phyloP scores from a whole-genome alignment of 2,888 invertebrate species.

The Hydrotaea diabolus region DNA sequence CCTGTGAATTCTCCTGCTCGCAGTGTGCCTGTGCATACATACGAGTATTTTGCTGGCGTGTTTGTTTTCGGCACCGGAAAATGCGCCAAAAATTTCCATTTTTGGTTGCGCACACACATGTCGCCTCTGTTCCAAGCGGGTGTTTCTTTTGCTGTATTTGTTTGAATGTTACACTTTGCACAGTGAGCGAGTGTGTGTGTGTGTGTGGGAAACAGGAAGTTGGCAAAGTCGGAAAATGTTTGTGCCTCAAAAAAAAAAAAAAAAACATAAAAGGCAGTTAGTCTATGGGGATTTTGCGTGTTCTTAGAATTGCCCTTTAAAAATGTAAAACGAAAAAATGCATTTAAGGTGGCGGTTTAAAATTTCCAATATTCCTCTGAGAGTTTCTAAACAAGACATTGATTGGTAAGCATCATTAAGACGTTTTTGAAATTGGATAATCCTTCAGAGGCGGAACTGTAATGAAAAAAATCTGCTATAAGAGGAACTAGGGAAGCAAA shows the following conservation, averaged over 20 bases:
- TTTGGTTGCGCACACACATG: slow-evolving; percentile 14
- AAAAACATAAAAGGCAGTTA: too few species aligned
- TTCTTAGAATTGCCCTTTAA: slow-evolving; percentile 4
- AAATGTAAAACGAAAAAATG: background rate
- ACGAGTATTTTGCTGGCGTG: background rate
- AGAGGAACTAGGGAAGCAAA: too few species aligned
- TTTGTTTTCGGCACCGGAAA: slow-evolving; percentile 49
- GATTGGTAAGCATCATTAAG: background rate
- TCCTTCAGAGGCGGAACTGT: too few species aligned
- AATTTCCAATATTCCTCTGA: background rate
- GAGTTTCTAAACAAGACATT: background rate
- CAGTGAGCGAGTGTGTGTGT: background rate
- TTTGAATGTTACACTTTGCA: slow-evolving; percentile 2
- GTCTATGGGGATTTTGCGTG: too few species aligned
- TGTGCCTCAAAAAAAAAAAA: background rate
- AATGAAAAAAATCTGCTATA: too few species aligned
- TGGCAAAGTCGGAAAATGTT: slow-evolving; percentile 2
- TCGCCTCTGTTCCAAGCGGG: background rate
- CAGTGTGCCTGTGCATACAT: background rate
- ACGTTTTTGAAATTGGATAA: background rate
- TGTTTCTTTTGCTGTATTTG: background rate
- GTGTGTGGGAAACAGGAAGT: slow-evolving; percentile 64
- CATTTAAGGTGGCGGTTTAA: background rate
- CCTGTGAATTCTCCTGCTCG: slow-evolving; percentile 10
- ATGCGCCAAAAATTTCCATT: slow-evolving; percentile 55